These are phyloP conservation scores for Vulpes ferrilata DNA, from an alignment of 2,113 vertebrate species.

Conservation along the genomic window DNA sequence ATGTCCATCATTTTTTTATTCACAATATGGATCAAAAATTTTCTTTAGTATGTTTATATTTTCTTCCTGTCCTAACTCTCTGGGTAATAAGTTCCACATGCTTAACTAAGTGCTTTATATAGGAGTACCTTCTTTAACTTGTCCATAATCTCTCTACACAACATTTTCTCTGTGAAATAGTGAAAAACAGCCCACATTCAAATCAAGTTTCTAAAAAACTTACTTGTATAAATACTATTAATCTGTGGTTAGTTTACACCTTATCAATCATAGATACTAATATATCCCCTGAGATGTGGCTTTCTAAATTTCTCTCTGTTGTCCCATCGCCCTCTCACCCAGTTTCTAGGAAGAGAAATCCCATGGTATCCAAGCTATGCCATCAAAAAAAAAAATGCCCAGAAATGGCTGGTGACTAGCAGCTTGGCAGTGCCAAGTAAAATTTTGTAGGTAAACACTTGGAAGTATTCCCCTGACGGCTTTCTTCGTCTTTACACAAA, in stretches of 20 bases:
- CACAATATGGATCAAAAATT: not conserved
- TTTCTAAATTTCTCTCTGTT: constrained; percentile 53
- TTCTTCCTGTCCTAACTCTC: not conserved
- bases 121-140: not conserved
- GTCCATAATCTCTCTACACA: not conserved
- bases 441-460: constrained; percentile 71
- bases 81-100: not conserved
- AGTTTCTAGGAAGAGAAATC: constrained; percentile 50
- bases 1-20: not conserved
- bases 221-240: constrained; percentile 18
- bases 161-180: not conserved
- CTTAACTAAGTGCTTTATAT: not conserved
- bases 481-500: constrained; percentile 58
- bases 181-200: not conserved
- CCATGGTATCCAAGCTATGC: constrained; percentile 5
- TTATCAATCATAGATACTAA: constrained; percentile 28
- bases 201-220: constrained; percentile 34
- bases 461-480: constrained; percentile 60
- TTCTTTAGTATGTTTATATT: not conserved
- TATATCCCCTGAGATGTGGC: not conserved
- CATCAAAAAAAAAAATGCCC: constrained; percentile 37
- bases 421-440: constrained; percentile 64
- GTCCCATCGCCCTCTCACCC: not conserved
- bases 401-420: constrained; percentile 57
- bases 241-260: constrained; percentile 34